Evolutionary conservation across 2,888 invertebrate species (phyloP).

Genomic region (Leptinotarsa haldemani): DNA sequence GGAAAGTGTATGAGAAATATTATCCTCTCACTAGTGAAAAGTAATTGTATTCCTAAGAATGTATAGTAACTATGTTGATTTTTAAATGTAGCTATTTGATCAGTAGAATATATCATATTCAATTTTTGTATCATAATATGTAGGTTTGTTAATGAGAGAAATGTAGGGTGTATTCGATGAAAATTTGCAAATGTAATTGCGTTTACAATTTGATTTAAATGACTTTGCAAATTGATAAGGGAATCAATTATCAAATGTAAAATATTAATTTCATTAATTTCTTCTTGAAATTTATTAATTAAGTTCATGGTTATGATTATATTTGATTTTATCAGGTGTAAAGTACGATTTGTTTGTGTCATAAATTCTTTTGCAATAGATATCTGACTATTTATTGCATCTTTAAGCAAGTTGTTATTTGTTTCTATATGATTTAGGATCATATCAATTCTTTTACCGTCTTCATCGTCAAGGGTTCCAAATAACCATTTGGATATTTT

Average conservation of each 20-base stretch:
- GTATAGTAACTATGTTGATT: neutral
- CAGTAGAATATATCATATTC: too few species aligned
- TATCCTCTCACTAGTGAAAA: neutral
- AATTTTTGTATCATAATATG: too few species aligned
- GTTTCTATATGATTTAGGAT: neutral
- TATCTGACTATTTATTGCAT: constrained; percentile 2
- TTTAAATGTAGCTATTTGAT: neutral
- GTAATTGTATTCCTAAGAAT: neutral
- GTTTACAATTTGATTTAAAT: constrained; percentile 6
- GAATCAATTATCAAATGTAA: neutral
- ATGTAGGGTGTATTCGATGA: too few species aligned
- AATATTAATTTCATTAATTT: neutral
- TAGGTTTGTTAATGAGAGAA: too few species aligned
- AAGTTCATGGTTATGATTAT: neutral
- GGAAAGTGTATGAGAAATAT: too few species aligned
- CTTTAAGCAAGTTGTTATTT: neutral
- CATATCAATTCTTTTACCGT: neutral
- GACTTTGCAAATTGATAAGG: constrained; percentile 3
- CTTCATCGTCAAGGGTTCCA: neutral
- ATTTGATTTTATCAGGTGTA: too few species aligned
- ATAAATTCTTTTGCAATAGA: neutral
- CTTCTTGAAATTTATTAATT: neutral
- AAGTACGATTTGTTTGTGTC: too few species aligned
- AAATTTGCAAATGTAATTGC: neutral
- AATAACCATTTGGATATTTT: constrained; percentile 11